Evolutionary conservation across 2,888 invertebrate species (phyloP).

Genomic region (Drosophila niveifrons): DNA sequence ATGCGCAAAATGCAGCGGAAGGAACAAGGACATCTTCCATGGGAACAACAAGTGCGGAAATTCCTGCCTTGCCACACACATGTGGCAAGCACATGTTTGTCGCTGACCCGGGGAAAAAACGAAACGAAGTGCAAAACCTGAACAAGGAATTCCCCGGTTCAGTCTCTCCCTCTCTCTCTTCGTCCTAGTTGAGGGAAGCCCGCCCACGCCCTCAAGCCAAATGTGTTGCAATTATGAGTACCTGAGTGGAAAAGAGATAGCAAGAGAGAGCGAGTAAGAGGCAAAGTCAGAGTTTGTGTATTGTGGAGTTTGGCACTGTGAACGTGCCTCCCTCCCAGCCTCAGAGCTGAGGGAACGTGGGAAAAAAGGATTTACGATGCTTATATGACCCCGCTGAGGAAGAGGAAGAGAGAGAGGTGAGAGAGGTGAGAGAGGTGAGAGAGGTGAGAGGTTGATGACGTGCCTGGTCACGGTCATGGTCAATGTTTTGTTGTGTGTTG

Average conservation of each 20-base stretch:
- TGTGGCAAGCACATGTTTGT: conserved; percentile 72
- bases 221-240: conserved; percentile 37
- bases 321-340: conserved; percentile 61
- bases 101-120: conserved; percentile 32
- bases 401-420: no score
- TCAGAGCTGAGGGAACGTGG: conserved; percentile 64
- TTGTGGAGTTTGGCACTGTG: conserved; percentile 34
- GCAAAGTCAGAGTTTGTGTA: neutral
- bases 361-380: conserved; percentile 78
- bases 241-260: conserved; percentile 15
- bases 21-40: conserved; percentile 60
- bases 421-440: neutral
- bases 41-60: conserved; percentile 71
- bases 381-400: conserved; percentile 19
- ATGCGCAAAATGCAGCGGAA: conserved; percentile 55
- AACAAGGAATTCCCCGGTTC: conserved; percentile 62
- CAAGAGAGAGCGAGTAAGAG: neutral
- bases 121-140: conserved; percentile 3
- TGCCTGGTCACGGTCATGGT: conserved; percentile 64
- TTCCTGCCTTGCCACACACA: conserved; percentile 62
- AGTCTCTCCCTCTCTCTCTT: neutral
- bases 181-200: conserved; percentile 35
- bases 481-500: conserved; percentile 11
- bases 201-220: conserved; percentile 46
- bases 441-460: conserved; percentile 52